Evolutionary conservation across 2,888 invertebrate species (phyloP), one percentile per base, ranked within the genome.

Genomic region (Diploptera punctata): DNA sequence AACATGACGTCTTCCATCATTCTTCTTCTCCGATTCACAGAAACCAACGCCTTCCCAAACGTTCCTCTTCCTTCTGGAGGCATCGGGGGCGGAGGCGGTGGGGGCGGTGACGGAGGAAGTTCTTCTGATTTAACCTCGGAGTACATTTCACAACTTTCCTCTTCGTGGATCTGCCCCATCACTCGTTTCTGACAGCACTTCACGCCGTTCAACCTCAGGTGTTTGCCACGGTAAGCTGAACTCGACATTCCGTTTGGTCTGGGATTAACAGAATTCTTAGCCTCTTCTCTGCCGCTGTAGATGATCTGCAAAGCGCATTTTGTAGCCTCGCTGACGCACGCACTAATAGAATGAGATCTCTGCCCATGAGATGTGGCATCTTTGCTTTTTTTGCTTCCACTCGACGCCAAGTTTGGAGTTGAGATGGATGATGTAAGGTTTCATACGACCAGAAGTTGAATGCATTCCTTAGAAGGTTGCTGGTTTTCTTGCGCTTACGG

Each of bases 261-360:
- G 24, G 43, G 13, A 38, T 52, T 61, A 47, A 67, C 7, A 16
- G 47, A 7, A 19, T 67, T 54, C 47, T 70, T 57, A 33, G 29
- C 52, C 47, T 65, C 47, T 24, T 65, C 60, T 29, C 60, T 29
- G 33, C 68, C 68, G 38, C 71, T 71, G 54, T 73, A 76, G 18
- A 77, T 68, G 16, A 78, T 76, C 57, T 76, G 73, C 70, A 78
- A 60, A 3, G 78, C 78, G 67, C 77, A 76, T 54, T 73, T 72
- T 3, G 76, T 76, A 54, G 72, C 77, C 70, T 77, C 74, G 52
- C 74, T 38, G 44, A 77, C 77, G 52, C 77, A 76, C 57, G 77
- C 75, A 52, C 71, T 76, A 38, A 78, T 71, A 19, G 77, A 76
- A 31, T 76, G 74, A 26, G 76, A 71, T n/a, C 69, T 33, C 2